Percentiles rank a stretch among this genome's conserved stretches.
Conservation (phyloP, 1,140 invertebrate species). For the Hyles euphorbiae region DNA sequence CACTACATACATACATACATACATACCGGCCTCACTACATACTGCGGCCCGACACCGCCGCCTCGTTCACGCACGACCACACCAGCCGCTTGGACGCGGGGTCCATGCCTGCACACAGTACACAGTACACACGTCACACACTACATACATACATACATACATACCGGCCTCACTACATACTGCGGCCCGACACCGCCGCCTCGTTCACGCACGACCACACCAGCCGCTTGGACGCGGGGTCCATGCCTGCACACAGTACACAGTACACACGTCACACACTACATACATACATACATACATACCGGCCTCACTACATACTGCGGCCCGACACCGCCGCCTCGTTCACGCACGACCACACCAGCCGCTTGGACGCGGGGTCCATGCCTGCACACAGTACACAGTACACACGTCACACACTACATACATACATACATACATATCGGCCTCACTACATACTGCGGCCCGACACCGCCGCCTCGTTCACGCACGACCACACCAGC, state of each 20-base stretch:
- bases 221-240: too few relatives aligned
- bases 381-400: too few relatives aligned
- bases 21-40: conserved; percentile 79
- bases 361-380: too few relatives aligned
- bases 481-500: conserved; percentile 63
- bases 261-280: too few relatives aligned
- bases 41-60: conserved; percentile 81
- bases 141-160: too few relatives aligned
- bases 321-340: too few relatives aligned
- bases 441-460: conserved; percentile 84
- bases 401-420: too few relatives aligned
- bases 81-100: conserved; percentile 77
- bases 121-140: too few relatives aligned
- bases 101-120: conserved; percentile 81
- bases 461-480: conserved; percentile 77
- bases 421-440: conserved; percentile 33
- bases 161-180: conserved; percentile 74
- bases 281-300: too few relatives aligned
- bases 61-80: conserved; percentile 70
- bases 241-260: too few relatives aligned
- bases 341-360: too few relatives aligned
- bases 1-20: neutral
- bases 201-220: conserved; percentile 65
- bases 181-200: conserved; percentile 80
- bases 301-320: too few relatives aligned